Evolutionary conservation across 2,113 vertebrate species (phyloP).

Genomic region (Lonchura striata): DNA sequence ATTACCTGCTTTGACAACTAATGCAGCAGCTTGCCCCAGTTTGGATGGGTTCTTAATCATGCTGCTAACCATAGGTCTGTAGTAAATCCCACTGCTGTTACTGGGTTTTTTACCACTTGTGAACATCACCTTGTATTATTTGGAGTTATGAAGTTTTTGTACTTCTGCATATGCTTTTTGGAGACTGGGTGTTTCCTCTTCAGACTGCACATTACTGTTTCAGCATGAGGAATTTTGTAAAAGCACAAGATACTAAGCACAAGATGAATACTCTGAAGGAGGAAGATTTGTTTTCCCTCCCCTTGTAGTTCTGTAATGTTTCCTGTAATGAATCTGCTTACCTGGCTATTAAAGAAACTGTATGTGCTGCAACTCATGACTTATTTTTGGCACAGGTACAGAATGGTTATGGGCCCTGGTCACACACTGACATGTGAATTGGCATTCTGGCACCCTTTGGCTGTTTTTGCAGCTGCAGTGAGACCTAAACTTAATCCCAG

Average conservation of each 20-base stretch:
- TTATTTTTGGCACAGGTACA: not conserved
- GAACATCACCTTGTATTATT: not conserved
- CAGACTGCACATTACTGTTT: not conserved
- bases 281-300: not conserved
- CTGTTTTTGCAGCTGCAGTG: not conserved
- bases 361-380: rapidly evolving
- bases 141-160: not conserved
- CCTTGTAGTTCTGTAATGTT: not conserved
- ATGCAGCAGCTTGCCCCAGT: not conserved
- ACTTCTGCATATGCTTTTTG: not conserved
- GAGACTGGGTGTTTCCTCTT: not conserved
- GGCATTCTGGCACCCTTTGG: not conserved
- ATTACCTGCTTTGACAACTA: not conserved
- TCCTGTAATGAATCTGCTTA: not conserved
- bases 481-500: not conserved
- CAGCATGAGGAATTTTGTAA: not conserved
- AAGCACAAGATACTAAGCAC: not conserved
- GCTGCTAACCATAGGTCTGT: rapidly evolving
- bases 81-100: not conserved
- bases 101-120: not conserved
- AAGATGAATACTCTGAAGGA: not conserved
- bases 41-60: not conserved
- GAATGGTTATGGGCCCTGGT: not conserved
- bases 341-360: not conserved
- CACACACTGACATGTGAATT: not conserved